A percentile compares a stretch with the other conserved stretches of the same genome.
Evolutionary conservation across 2,113 vertebrate species (phyloP).

Genomic region (Rhynchomys soricoides): DNA sequence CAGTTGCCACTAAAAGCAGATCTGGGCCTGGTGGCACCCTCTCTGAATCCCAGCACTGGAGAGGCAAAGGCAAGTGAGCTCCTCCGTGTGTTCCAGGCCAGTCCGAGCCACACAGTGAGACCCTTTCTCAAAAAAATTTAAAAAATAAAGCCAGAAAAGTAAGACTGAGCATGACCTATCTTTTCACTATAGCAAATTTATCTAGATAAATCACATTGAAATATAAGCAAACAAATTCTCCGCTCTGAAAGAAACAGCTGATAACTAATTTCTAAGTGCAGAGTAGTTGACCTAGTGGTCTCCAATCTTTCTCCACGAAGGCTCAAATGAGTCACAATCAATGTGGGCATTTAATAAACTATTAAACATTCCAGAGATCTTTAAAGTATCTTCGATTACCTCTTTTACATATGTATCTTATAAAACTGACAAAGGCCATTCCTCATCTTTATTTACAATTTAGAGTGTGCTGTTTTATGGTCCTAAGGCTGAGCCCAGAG

Average conservation of each 20-base stretch:
- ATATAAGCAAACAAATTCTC: not conserved
- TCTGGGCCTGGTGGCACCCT: not conserved
- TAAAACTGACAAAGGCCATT: constrained; percentile 31
- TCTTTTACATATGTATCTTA: constrained; percentile 13
- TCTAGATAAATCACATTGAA: constrained; percentile 23
- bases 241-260: constrained; percentile 38
- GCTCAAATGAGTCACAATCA: constrained; percentile 6
- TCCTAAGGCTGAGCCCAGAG: not conserved
- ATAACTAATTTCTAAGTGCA: constrained; percentile 14
- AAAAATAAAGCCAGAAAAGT: not conserved
- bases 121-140: not conserved
- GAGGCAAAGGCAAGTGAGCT: not conserved
- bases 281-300: not conserved
- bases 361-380: constrained; percentile 43
- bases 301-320: not conserved
- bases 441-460: constrained; percentile 27
- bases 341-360: not conserved
- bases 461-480: not conserved
- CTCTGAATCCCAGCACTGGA: too few relatives aligned
- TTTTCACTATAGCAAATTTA: constrained; percentile 15
- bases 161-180: not conserved
- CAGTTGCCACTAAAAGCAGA: constrained; percentile 44
- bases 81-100: not conserved
- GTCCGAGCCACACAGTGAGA: not conserved
- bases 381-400: constrained; percentile 9